Conservation (phyloP, 1,140 invertebrate species). For the Caenorhabditis inopinata region DNA sequence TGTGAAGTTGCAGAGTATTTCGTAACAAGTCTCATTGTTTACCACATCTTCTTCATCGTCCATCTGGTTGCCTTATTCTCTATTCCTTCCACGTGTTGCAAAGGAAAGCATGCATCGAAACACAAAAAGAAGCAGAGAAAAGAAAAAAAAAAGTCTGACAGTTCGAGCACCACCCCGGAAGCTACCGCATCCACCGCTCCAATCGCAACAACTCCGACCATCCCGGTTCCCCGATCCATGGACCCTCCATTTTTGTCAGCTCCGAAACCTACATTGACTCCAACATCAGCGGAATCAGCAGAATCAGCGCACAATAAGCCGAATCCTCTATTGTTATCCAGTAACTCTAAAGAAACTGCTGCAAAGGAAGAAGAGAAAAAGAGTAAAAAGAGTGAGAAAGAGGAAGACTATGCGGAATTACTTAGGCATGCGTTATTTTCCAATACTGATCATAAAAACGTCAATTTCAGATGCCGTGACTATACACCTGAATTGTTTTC, state of each 20-base stretch:
- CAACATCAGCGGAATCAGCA: not conserved
- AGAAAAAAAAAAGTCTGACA: not conserved
- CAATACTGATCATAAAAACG: not conserved
- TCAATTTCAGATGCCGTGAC: not conserved
- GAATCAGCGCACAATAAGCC: not conserved
- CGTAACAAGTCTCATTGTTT: not conserved
- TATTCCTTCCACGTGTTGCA: not conserved
- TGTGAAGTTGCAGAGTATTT: not conserved
- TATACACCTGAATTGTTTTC: not conserved
- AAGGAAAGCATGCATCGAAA: not conserved
- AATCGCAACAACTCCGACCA: not conserved
- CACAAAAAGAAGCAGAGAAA: not conserved
- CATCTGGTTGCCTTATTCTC: not conserved
- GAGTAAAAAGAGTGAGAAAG: not conserved
- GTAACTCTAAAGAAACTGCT: not conserved
- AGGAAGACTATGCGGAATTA: not conserved
- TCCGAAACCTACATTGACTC: not conserved
- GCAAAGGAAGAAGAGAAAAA: not conserved
- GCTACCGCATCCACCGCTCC: not conserved
- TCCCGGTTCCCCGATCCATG: too few relatives aligned
- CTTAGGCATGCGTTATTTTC: not conserved
- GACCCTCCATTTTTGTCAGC: not conserved
- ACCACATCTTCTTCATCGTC: not conserved
- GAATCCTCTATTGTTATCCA: not conserved
- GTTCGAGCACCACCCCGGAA: not conserved